These are phyloP conservation scores for Sanderia malayensis DNA, from an alignment of 30 jellyfish, hydroid and myxozoan genomes.

Conservation along the genomic window DNA sequence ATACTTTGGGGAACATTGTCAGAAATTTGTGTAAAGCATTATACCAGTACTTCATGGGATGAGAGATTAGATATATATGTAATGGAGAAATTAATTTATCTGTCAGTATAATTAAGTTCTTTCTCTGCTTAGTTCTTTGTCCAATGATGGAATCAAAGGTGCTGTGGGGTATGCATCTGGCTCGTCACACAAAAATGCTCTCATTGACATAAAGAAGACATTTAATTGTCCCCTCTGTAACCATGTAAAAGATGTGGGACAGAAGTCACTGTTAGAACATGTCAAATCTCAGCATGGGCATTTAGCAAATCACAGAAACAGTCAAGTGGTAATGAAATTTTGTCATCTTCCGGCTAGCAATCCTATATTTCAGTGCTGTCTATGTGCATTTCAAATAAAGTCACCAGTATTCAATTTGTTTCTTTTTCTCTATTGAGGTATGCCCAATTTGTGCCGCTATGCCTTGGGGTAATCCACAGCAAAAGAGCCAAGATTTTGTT, in stretches of 20 bases:
- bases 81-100: no score
- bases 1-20: no score
- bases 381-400: no score
- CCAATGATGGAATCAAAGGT: not conserved
- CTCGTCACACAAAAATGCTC: not conserved
- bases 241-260: constrained; percentile 1
- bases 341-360: no score
- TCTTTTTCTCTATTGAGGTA: not conserved
- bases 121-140: not conserved
- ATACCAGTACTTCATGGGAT: no score
- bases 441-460: constrained; percentile 52
- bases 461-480: constrained; percentile 54
- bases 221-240: constrained; percentile 40
- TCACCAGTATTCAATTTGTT: constrained; percentile 1
- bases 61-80: no score
- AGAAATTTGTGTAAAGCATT: no score
- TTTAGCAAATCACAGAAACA: no score
- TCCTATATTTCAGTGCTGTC: no score
- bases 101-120: no score
- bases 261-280: constrained; percentile 32
- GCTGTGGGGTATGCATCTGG: not conserved
- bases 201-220: not conserved
- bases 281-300: constrained; percentile 11
- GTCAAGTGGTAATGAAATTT: no score
- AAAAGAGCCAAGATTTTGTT: constrained; percentile 12